Evolutionary conservation across 2,113 vertebrate species (phyloP).

Genomic region (Tamias sibiricus): DNA sequence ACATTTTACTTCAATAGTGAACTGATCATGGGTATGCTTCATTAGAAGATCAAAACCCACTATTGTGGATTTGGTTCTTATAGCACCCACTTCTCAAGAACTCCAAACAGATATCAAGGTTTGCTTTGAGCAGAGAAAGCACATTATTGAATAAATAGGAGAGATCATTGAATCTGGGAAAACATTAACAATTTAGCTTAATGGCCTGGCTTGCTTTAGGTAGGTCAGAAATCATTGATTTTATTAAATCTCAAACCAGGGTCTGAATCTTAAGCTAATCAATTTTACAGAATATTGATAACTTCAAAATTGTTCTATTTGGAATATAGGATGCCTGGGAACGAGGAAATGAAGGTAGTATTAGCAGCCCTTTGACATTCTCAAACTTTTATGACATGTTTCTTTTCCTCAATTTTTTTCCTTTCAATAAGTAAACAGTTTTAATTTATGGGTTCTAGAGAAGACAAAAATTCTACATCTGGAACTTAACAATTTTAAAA

Average conservation of each 20-base stretch:
- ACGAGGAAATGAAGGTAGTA: not conserved
- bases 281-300: not conserved
- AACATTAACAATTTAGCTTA: not conserved
- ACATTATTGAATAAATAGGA: not conserved
- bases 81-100: not conserved
- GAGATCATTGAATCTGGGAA: not conserved
- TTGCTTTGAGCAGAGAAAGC: not conserved
- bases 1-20: not conserved
- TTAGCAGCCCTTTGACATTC: not conserved
- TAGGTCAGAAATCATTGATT: slow-evolving; percentile 32
- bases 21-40: not conserved
- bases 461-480: not conserved
- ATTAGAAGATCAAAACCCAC: not conserved
- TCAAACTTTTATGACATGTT: not conserved
- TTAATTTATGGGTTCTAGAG: not conserved
- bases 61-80: not conserved
- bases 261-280: not conserved
- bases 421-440: not conserved
- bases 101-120: not conserved
- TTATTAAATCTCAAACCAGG: not conserved
- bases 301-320: not conserved
- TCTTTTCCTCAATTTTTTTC: no score
- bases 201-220: not conserved
- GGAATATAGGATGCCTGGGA: not conserved
- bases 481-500: not conserved